A percentile compares a stretch with the other conserved stretches of the same genome.
These are phyloP conservation scores for Protosalanx chinensis DNA, from an alignment of 2,797 vertebrate species.

Conservation along the genomic window DNA sequence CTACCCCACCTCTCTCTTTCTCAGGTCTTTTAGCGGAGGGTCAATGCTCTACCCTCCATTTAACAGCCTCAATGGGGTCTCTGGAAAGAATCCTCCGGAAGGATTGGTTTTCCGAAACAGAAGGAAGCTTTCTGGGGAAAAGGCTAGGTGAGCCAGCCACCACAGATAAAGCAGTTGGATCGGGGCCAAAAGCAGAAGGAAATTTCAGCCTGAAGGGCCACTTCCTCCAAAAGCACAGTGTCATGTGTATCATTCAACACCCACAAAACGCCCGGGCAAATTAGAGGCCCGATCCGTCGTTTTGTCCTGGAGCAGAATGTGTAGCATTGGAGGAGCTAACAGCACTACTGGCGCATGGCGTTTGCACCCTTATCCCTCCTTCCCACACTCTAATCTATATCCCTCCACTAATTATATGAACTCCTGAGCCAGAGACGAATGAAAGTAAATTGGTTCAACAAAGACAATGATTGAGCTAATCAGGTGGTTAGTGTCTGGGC, in stretches of 20 bases:
- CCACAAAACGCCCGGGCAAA: background rate
- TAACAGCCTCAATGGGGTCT: conserved; percentile 12
- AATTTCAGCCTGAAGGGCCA: too few species aligned
- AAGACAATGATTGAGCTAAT: conserved; percentile 35
- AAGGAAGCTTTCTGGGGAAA: conserved; percentile 3
- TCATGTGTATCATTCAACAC: background rate
- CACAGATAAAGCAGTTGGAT: background rate
- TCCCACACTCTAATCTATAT: conserved; percentile 10
- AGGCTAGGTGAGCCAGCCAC: background rate
- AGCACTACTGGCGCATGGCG: background rate
- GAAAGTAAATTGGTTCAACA: conserved; percentile 25
- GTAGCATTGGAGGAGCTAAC: background rate
- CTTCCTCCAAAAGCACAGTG: background rate
- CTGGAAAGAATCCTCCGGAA: background rate
- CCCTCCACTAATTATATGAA: conserved; percentile 27
- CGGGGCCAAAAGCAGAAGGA: too few species aligned
- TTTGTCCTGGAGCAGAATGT: background rate
- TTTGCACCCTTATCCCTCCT: background rate
- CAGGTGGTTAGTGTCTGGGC: conserved; percentile 22
- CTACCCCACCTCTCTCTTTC: background rate
- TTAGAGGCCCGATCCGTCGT: background rate
- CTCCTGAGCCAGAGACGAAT: conserved; percentile 11
- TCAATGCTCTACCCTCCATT: conserved; percentile 15
- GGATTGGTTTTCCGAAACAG: background rate
- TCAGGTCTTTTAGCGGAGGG: conserved; percentile 16